Evolutionary conservation across 2,113 vertebrate genomes (phyloP), one percentile per base, ranked within the genome.

Genomic region (Bufo gargarizans): DNA sequence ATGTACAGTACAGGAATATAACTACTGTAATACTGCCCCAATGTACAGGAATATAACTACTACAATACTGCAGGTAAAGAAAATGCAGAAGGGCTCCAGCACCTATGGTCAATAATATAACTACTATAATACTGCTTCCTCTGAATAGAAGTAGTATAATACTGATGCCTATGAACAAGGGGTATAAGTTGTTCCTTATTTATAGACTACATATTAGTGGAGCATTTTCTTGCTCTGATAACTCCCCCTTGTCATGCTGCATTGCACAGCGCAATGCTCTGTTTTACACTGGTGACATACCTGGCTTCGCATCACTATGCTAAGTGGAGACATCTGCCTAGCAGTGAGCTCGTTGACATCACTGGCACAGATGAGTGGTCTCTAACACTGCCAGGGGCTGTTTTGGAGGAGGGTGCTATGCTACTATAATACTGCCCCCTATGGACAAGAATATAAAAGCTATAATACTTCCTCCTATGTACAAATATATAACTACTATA

Each of bases 121-220:
- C 72, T 76, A 76, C 72, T 76, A 76, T 76, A 76, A 76, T 76
- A 76, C 72, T 76, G 43, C 45, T 20, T n/a, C 61, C 56, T 58
- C 33, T 7, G 67, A 43, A 71, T 71, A 71, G 33, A 71, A 71
- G 22, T 71, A 71, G 22, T 71, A 71, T 71, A 71, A 71, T 71
- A 71, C 67, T 71, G 22, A 10, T 1, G 3, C 67, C 72, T 76
- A 76, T 76, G 14, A 49, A 76, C 72, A 76, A 20, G 72, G 20
- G 20, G n/a, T 22, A 22, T 22, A 67, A 22, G 22, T 20, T 67
- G 63, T 9, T n/a, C 14, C n/a, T n/a, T 67, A 67, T 67, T 3
- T 67, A 67, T n/a, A 67, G 11, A 22, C 33, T 33, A 33, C 33
- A 33, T 33, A 33, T 33, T 33, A 33, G 33, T 33, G 33, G 33